Evolutionary conservation across 2,888 invertebrate species (phyloP).

Genomic region (Theodoxus fluviatilis): DNA sequence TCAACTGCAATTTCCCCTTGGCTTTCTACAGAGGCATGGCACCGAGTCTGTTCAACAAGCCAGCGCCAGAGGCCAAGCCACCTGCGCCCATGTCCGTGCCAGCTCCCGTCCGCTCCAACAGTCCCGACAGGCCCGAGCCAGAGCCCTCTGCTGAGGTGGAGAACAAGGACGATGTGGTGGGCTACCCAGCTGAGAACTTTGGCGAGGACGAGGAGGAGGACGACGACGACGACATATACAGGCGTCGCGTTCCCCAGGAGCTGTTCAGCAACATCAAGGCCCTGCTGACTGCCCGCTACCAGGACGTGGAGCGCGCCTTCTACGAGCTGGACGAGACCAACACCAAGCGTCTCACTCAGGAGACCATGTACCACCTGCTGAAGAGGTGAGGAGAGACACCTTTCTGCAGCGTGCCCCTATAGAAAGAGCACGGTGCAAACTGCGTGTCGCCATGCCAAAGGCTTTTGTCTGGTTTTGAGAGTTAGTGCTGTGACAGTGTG

Average conservation of each 20-base stretch:
- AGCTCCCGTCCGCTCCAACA: background rate
- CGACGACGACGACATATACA: conserved; percentile 36
- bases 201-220: too few relatives aligned
- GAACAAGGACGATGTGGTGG: background rate
- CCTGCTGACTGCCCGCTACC: conserved; percentile 50
- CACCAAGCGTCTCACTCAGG: conserved; percentile 59
- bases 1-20: background rate
- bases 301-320: conserved; percentile 57
- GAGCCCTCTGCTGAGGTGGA: too few relatives aligned
- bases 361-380: conserved; percentile 61
- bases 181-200: too few relatives aligned
- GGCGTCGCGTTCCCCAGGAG: conserved; percentile 41
- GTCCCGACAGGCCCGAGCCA: too few relatives aligned
- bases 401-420: too few relatives aligned
- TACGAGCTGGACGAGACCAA: conserved; percentile 62
- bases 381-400: conserved; percentile 43
- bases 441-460: too few relatives aligned
- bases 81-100: conserved; percentile 22
- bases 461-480: background rate
- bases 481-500: too few relatives aligned
- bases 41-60: conserved; percentile 53
- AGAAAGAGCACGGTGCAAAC: too few relatives aligned
- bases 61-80: conserved; percentile 30
- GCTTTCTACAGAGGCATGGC: conserved; percentile 52
- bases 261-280: conserved; percentile 54